Evolutionary conservation across 1,140 invertebrate genomes (phyloP).

Genomic region (Scaptomyza graminum): DNA sequence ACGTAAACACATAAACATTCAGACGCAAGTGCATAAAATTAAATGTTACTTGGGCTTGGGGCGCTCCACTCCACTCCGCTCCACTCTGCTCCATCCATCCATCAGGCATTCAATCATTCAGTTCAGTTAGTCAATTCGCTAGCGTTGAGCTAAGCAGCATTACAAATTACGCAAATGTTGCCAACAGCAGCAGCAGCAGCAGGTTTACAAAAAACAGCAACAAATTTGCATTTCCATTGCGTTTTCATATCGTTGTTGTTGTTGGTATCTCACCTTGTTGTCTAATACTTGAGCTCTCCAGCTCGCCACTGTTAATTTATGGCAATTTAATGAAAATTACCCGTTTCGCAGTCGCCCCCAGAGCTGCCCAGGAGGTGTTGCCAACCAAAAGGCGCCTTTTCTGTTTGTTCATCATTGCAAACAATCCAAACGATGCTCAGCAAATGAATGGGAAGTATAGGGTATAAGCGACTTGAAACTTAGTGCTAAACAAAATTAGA

Average conservation of each 20-base stretch:
- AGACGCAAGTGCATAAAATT: constrained; percentile 72
- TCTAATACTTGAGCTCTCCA: constrained; percentile 50
- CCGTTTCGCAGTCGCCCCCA: constrained; percentile 13
- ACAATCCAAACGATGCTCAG: constrained; percentile 1
- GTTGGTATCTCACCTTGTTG: constrained; percentile 63
- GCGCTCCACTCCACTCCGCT: constrained; percentile 15
- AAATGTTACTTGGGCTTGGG: constrained; percentile 56
- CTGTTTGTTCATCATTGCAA: constrained; percentile 31
- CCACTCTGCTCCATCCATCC: constrained; percentile 14
- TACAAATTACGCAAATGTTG: constrained; percentile 72
- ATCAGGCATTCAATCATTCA: constrained; percentile 49
- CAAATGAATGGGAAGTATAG: not conserved
- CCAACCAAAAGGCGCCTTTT: constrained; percentile 1
- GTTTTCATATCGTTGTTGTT: constrained; percentile 33
- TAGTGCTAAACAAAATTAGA: no score
- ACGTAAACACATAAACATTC: constrained; percentile 15
- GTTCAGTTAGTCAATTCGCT: constrained; percentile 24
- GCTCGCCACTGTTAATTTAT: constrained; percentile 64
- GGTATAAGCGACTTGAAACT: constrained; percentile 1
- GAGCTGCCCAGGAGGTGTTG: constrained; percentile 29
- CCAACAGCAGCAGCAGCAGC: constrained; percentile 52
- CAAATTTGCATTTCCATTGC: constrained; percentile 51
- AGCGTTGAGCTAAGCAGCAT: constrained; percentile 20
- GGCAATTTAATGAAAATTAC: constrained; percentile 75
- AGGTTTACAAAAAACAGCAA: constrained; percentile 2